Conservation (phyloP, 1,140 invertebrate species). For the Pachyrhynchus sulphureomaculatus region DNA sequence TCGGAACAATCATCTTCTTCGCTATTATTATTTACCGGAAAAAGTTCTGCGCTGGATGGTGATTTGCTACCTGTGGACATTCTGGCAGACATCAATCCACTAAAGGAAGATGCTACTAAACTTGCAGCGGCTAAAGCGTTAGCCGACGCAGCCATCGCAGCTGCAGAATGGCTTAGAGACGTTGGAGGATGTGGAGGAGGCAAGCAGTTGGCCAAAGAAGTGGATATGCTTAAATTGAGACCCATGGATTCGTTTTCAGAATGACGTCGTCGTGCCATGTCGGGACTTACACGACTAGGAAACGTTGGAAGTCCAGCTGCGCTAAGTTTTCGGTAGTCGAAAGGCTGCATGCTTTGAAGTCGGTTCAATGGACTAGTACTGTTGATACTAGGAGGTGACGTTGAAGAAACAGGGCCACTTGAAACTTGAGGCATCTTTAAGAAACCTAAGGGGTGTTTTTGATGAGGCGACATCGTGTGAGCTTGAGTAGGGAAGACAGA, state of each 20-base stretch:
- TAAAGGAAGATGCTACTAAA: slow-evolving; percentile 53
- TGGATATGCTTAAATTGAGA: slow-evolving; percentile 61
- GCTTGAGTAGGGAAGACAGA: slow-evolving; percentile 54
- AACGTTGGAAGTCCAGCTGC: slow-evolving; percentile 55
- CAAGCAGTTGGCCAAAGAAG: slow-evolving; percentile 63
- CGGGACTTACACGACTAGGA: slow-evolving; percentile 48
- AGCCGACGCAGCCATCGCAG: slow-evolving; percentile 55
- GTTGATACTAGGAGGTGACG: slow-evolving; percentile 52
- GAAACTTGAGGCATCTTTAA: slow-evolving; percentile 45
- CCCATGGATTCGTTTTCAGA: slow-evolving; percentile 58
- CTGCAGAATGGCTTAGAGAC: slow-evolving; percentile 58
- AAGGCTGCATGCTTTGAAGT: slow-evolving; percentile 92
- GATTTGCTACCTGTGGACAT: slow-evolving; percentile 49
- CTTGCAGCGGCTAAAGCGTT: slow-evolving; percentile 52
- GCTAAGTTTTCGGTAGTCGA: slow-evolving; percentile 82
- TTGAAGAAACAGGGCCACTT: slow-evolving; percentile 42
- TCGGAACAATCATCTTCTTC: slow-evolving; percentile 65
- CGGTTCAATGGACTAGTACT: slow-evolving; percentile 69
- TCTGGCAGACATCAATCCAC: slow-evolving; percentile 46
- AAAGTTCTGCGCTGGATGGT: slow-evolving; percentile 49
- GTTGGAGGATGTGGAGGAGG: slow-evolving; percentile 56
- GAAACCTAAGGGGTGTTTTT: slow-evolving; percentile 52
- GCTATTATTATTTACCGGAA: slow-evolving; percentile 51
- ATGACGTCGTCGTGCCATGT: slow-evolving; percentile 51
- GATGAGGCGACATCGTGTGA: slow-evolving; percentile 55